Base-by-base conservation (phyloP, 2,797 vertebrate genomes). In the Siniperca scherzeri region DNA sequence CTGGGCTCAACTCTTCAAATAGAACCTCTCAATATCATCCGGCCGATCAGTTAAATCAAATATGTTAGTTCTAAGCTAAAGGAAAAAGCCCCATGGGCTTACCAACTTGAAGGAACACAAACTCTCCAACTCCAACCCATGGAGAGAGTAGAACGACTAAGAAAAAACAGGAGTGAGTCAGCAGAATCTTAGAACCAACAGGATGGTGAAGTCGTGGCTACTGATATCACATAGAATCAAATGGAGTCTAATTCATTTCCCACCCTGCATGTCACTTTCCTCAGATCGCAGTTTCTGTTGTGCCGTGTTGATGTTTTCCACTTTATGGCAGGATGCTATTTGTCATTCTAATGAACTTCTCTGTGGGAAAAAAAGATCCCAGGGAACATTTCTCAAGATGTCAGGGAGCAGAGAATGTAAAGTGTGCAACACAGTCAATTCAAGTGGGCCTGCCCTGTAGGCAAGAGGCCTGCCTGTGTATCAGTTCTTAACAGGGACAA, bases 291-390 rank as follows among this genome's bases (percentile, higher is more conserved):
- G 85, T 94, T 93, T 94, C 93, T 92, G 93, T 94, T 94, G 94
- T 91, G 92, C 91, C 89, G 90, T 94, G 94, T 95, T 94, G 95
- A 96, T 94, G 94, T 95, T 93, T 96, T 86, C 94, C 92, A 94
- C 92, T 95, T 96, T 93, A 94, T 94, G 93, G 93, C 93, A 95
- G 94, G 90, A 87, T 88, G 89, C 95, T 94, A 96, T 96, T 96
- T 95, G 95, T 96, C 95, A 95, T 95, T 95, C 94, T 95, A 96
- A 96, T 95, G 94, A 95, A 95, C 95, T 95, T 95, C 94, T 95
- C 94, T 88, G 91, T 94, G 94, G 94, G 93, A 90, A 90, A 93
- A 94, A 93, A 94, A 91, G 91, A 95, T 94, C 92, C 92, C 89
- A 70, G 89, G 92, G 93, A 95, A 95, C 95, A 95, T 96, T 96